Conservation (phyloP, 2,113 vertebrate species). For the Capra hircus region DNA sequence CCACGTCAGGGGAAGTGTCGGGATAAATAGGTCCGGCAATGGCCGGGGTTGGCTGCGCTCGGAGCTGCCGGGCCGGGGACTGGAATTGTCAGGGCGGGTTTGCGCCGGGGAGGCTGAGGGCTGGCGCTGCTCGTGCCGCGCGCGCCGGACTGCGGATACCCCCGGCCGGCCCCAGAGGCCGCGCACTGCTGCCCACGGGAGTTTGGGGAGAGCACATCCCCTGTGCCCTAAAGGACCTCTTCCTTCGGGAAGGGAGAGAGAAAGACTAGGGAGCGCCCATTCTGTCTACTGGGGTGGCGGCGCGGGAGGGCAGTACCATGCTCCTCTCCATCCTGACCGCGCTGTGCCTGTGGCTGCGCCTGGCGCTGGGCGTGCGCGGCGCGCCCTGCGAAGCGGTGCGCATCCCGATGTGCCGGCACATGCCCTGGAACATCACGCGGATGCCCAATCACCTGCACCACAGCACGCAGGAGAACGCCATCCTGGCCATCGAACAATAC, state of each 20-base stretch:
- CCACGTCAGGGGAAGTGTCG: slow-evolving; percentile 77
- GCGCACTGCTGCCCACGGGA: not conserved
- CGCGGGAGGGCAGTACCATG: not conserved
- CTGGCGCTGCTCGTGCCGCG: not conserved
- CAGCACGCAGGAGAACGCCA: slow-evolving; percentile 87
- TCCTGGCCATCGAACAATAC: slow-evolving; percentile 86
- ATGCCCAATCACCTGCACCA: slow-evolving; percentile 90
- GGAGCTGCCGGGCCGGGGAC: not conserved
- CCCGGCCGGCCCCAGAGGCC: accelerated
- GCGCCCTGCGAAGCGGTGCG: slow-evolving; percentile 86
- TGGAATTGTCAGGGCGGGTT: not conserved
- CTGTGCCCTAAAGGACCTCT: not conserved
- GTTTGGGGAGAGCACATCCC: not conserved
- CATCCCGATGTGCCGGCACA: slow-evolving; percentile 85
- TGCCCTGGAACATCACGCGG: slow-evolving; percentile 88
- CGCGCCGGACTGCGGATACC: not conserved
- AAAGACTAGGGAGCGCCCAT: not conserved
- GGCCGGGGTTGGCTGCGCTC: slow-evolving; percentile 64
- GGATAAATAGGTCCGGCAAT: slow-evolving; percentile 77
- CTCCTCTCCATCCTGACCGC: slow-evolving; percentile 63
- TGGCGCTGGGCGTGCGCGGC: slow-evolving; percentile 75
- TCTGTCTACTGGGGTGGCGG: not conserved
- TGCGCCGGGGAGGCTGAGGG: not conserved
- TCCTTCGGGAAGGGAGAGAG: not conserved
- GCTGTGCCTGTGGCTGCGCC: slow-evolving; percentile 76